Evolutionary conservation across 2,888 invertebrate species (phyloP).

Genomic region (Bembecia ichneumoniformis): DNA sequence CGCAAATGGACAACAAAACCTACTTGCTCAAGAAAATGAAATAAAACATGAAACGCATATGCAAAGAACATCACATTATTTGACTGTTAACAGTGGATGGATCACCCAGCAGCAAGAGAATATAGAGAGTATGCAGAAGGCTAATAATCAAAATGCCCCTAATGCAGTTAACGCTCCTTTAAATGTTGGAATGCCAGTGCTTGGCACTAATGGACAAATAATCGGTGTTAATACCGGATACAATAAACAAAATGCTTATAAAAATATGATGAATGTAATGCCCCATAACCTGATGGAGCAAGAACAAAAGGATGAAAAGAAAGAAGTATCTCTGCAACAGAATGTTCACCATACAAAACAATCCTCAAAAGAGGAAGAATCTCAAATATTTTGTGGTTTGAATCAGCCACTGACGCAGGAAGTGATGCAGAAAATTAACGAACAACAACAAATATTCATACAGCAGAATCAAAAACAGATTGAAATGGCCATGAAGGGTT

Average conservation of each 20-base stretch:
- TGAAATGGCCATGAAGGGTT: slow-evolving; percentile 68
- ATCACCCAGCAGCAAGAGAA: slow-evolving; percentile 55
- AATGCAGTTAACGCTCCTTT: slow-evolving; percentile 22
- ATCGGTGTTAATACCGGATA: slow-evolving; percentile 70
- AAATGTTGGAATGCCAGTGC: slow-evolving; percentile 51
- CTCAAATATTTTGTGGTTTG: slow-evolving; percentile 59
- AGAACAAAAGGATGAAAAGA: slow-evolving; percentile 45
- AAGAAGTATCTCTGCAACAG: slow-evolving; percentile 27
- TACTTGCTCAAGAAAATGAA: slow-evolving; percentile 34
- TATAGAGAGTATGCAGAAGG: slow-evolving; percentile 36
- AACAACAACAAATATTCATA: slow-evolving; percentile 72
- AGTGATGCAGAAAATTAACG: slow-evolving; percentile 71
- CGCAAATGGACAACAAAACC: slow-evolving; percentile 30
- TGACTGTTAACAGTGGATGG: slow-evolving; percentile 65
- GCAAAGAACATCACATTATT: slow-evolving; percentile 57
- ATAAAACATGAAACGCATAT: slow-evolving; percentile 49
- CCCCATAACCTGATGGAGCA: slow-evolving; percentile 27
- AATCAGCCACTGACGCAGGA: slow-evolving; percentile 64
- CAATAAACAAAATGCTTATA: slow-evolving; percentile 38
- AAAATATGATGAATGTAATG: slow-evolving; percentile 26
- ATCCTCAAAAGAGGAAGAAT: slow-evolving; percentile 47
- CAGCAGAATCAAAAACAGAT: slow-evolving; percentile 69
- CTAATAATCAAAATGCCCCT: background rate
- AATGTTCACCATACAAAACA: slow-evolving; percentile 28
- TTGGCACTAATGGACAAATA: slow-evolving; percentile 74